Evolutionary conservation across 1,140 invertebrate species (phyloP), one percentile per base, ranked within the genome.

Genomic region (Uloborus diversus): DNA sequence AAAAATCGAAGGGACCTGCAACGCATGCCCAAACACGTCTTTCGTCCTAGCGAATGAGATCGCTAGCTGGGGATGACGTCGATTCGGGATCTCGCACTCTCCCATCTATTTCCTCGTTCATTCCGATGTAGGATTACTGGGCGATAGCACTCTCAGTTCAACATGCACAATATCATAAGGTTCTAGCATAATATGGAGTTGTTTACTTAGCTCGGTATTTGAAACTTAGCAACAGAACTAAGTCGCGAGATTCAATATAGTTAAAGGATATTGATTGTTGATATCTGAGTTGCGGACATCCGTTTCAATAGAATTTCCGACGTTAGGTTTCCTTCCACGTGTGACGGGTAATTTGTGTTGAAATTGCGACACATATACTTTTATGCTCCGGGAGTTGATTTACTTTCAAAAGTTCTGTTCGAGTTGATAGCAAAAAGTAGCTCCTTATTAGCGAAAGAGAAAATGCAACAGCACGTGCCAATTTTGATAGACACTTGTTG

Each of bases 301-400:
- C 61, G 61, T 42, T 64, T 64, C n/a, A 20, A 14, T 37, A 7
- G 33, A 7, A 37, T 32, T 64, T 64, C 61, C 61, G n/a, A 30
- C 9, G 27, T 47, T 42, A 64, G n/a, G 42, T 64, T 64, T 64
- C 61, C 61, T 62, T 64, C 33, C 61, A 64, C 61, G 61, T 64
- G 33, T n/a, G 37, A 42, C 61, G 35, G 17, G 9, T 42, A 42
- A 17, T 42, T 42, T 7, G 61, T 37, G n/a, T 42, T 37, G 4
- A 23, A 35, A n/a, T 4, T 32, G 27, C 2, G 28, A n/a, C n/a
- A n/a, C n/a, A n/a, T n/a, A n/a, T 42, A 42, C 17, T 17, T 42
- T 9, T 42, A 17, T 0, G 17, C 37, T 42, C 9, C 37, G 17
- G 17, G 17, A 17, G 37, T 42, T 42, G 1, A 42, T 42, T 42